Evolutionary conservation across 2,113 vertebrate species (phyloP).

Genomic region (Clarias gariepinus): DNA sequence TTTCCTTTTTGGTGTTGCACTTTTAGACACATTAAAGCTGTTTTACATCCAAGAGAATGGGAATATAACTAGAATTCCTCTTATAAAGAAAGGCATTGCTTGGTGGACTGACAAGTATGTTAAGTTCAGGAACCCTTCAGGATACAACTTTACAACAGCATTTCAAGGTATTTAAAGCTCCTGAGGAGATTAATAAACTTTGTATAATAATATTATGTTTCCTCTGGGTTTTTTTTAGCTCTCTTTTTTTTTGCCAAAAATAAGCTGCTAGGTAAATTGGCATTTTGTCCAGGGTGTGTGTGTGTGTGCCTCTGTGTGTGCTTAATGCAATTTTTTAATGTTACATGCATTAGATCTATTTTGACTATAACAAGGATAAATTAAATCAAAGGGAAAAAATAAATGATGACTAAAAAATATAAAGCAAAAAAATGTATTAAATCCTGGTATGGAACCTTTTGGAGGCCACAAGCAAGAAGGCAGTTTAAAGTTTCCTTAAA

Average conservation of each 20-base stretch:
- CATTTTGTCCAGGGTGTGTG: background rate
- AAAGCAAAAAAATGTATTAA: background rate
- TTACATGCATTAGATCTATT: background rate
- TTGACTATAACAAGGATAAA: background rate
- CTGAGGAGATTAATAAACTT: background rate
- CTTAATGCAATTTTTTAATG: background rate
- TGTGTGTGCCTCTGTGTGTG: background rate
- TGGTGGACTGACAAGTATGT: slow-evolving; percentile 99
- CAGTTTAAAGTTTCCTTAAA: background rate
- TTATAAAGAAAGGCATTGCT: slow-evolving; percentile 90
- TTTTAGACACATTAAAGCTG: slow-evolving; percentile 86
- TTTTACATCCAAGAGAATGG: slow-evolving; percentile 75
- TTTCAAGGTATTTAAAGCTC: slow-evolving; percentile 80
- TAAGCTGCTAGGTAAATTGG: background rate
- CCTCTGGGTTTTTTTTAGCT: background rate
- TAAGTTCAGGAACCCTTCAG: slow-evolving; percentile 93
- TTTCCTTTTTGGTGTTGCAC: background rate
- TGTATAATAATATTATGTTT: background rate
- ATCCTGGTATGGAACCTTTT: background rate
- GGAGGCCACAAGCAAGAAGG: background rate
- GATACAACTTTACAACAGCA: slow-evolving; percentile 73
- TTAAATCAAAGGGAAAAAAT: background rate
- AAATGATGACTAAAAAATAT: background rate
- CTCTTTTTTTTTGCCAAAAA: background rate
- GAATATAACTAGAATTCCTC: slow-evolving; percentile 66